A percentile compares a stretch with the other conserved stretches of the same genome.
These are phyloP conservation scores for Lates calcarifer DNA, from an alignment of 2,113 vertebrate species.

Conservation along the genomic window DNA sequence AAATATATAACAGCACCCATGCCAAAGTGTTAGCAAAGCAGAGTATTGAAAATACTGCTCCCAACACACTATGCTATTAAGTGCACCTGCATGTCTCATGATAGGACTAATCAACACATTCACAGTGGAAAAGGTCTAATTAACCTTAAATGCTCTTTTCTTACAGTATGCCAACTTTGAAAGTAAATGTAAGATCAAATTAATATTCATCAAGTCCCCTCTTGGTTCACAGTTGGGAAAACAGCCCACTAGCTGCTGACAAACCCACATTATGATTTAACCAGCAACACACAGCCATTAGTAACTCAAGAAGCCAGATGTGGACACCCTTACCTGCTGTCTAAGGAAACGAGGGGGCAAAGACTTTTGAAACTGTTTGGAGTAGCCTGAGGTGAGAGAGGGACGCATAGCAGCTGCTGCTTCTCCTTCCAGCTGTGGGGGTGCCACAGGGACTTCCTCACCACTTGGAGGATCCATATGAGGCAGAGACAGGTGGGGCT, in stretches of 20 bases:
- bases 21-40: neutral
- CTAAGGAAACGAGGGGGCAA: constrained; percentile 97
- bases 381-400: constrained; percentile 93
- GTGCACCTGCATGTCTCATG: neutral
- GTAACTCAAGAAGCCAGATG: neutral
- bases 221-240: neutral
- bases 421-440: constrained; percentile 90
- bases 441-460: constrained; percentile 76
- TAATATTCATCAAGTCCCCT: neutral
- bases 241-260: neutral
- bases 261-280: neutral
- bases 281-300: neutral
- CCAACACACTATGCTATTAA: neutral
- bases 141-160: neutral
- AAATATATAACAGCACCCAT: neutral
- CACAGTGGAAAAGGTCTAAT: neutral
- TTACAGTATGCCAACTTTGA: neutral
- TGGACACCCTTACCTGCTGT: constrained; percentile 89
- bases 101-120: neutral
- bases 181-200: neutral
- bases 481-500: constrained; percentile 76
- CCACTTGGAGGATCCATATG: constrained; percentile 75
- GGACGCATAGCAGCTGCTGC: constrained; percentile 90
- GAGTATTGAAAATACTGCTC: neutral
- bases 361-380: constrained; percentile 98